These are phyloP conservation scores for Lepidurus arcticus DNA, from an alignment of 1,140 invertebrate genomes.

Conservation along the genomic window DNA sequence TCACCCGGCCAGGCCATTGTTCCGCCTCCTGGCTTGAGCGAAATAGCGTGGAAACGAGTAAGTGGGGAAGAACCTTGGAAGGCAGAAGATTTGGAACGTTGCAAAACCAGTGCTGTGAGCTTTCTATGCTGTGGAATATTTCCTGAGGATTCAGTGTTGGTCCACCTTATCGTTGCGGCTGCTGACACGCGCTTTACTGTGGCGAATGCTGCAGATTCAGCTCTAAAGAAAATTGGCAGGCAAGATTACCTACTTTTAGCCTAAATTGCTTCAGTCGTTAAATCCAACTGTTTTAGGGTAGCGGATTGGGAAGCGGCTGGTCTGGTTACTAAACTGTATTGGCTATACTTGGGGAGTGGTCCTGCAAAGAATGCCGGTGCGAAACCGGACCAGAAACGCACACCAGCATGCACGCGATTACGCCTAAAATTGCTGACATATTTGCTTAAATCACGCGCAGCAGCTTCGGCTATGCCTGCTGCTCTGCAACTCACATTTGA, in stretches of 20 bases:
- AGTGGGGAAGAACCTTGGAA: constrained; percentile 65
- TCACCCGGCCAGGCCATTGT: constrained; percentile 30
- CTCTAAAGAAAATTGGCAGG: constrained; percentile 65
- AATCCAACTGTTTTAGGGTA: constrained; percentile 47
- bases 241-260: constrained; percentile 42
- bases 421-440: constrained; percentile 78
- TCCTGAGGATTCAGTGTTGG: constrained; percentile 63
- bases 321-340: constrained; percentile 66
- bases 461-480: constrained; percentile 69
- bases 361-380: constrained; percentile 51
- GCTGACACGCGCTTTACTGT: constrained; percentile 79
- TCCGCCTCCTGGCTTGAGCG: constrained; percentile 71
- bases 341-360: constrained; percentile 66
- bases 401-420: constrained; percentile 70
- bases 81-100: constrained; percentile 75
- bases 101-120: constrained; percentile 73
- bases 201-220: constrained; percentile 67
- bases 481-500: constrained; percentile 72
- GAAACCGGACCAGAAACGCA: constrained; percentile 58
- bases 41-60: constrained; percentile 70
- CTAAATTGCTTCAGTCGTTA: constrained; percentile 31
- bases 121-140: constrained; percentile 73
- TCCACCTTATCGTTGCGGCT: constrained; percentile 73
- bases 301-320: constrained; percentile 67
- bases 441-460: constrained; percentile 68